A percentile compares a stretch with the other conserved stretches of the same genome.
Evolutionary conservation across 2,113 vertebrate species (phyloP).

Genomic region (Mobula hypostoma): DNA sequence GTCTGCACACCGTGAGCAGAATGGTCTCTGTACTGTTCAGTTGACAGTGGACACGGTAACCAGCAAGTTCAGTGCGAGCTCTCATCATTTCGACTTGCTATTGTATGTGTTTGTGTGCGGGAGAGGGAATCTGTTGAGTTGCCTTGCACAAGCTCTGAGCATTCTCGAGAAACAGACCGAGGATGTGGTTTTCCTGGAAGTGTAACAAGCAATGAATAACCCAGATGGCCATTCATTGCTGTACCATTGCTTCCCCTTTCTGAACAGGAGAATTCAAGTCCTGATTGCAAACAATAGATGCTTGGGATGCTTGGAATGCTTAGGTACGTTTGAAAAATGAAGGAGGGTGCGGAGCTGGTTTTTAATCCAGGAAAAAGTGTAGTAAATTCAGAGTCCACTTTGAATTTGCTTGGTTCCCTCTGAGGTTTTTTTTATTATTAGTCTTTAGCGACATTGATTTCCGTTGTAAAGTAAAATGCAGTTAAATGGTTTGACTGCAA

Average conservation of each 20-base stretch:
- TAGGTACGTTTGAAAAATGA: background rate
- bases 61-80: too few relatives aligned
- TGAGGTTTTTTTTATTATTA: too few relatives aligned
- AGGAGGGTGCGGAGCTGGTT: background rate
- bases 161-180: background rate
- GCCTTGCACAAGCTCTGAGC: background rate
- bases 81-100: too few relatives aligned
- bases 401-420: too few relatives aligned
- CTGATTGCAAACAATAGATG: background rate
- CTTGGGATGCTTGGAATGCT: background rate
- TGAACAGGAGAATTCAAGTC: background rate
- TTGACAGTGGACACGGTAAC: too few relatives aligned
- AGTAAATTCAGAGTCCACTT: background rate
- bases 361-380: background rate
- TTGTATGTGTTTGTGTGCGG: too few relatives aligned
- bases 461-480: too few relatives aligned
- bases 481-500: too few relatives aligned
- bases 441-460: too few relatives aligned
- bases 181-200: background rate
- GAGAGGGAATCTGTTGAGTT: background rate
- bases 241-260: background rate
- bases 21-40: too few relatives aligned
- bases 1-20: too few relatives aligned
- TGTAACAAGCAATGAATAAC: background rate
- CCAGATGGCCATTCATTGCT: background rate